A percentile compares a stretch with the other conserved stretches of the same genome.
Evolutionary conservation across 2,888 invertebrate species (phyloP).

Genomic region (Choristoneura rosaceana): DNA sequence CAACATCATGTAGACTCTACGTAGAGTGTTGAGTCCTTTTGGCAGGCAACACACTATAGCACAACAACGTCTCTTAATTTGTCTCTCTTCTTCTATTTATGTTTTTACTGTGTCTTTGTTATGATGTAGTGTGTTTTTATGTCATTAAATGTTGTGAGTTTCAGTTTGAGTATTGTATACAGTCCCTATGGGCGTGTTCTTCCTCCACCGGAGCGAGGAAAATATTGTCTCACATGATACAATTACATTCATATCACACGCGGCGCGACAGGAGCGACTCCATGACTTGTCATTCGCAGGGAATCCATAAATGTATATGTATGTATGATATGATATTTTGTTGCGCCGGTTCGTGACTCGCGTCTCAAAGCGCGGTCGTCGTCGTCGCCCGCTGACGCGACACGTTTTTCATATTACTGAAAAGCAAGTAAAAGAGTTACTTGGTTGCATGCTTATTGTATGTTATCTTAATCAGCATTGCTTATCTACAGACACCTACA

Average conservation of each 20-base stretch:
- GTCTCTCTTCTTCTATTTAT: no score
- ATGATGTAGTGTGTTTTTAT: no score
- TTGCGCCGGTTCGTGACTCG: slow-evolving; percentile 24
- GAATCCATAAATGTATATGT: not conserved
- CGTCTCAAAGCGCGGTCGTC: slow-evolving; percentile 4
- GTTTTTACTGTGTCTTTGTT: no score
- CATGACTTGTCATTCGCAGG: slow-evolving; percentile 12
- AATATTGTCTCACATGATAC: slow-evolving; percentile 9
- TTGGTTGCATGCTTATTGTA: not conserved
- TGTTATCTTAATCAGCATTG: no score
- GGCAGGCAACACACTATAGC: no score
- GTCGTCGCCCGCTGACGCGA: not conserved
- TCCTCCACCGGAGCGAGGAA: not conserved
- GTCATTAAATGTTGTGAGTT: no score
- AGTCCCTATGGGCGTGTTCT: not conserved
- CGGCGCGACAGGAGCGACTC: slow-evolving; percentile 3
- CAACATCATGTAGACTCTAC: not conserved
- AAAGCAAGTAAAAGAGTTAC: not conserved
- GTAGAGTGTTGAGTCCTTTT: no score
- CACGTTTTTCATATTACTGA: not conserved
- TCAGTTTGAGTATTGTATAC: not conserved
- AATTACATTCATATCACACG: slow-evolving; percentile 22
- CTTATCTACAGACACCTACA: not conserved
- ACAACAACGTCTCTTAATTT: no score
- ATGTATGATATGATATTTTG: slow-evolving; percentile 12